Base-by-base conservation (phyloP, 2,797 vertebrate species). In the Menidia menidia region DNA sequence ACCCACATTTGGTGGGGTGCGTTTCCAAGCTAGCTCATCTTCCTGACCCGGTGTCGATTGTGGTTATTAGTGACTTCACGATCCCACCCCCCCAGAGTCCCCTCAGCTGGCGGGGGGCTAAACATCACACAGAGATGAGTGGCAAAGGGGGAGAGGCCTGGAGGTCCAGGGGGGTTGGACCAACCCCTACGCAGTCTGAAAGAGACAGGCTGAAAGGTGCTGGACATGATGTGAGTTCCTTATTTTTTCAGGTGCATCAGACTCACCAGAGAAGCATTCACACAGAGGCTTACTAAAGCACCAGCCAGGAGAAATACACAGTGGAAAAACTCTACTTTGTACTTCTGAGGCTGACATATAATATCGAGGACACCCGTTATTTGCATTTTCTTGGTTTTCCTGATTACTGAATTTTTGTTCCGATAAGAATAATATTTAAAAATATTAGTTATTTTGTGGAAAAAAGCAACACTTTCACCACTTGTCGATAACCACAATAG, bases 11-110 rank as follows among this genome's bases (percentile, higher is more conserved):
- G 73, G 78, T 67, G 66, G 66, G 65, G 52, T 72, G 76, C 61
- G 79, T 83, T 83, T 86, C 79, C 68, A 85, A 73, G 77, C 55
- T 19, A 60, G 80, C 68, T 80, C 72, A 73, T 82, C 77, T 73
- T 71, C 0, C 0, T 70, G 81, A 81, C 76, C 65, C 69, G 45
- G 48, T 68, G 80, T 55, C 85, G 83, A 85, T 78, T 71, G 67
- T 32, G 71, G 64, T 80, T 76, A 78, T 77, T 64, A 75, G 77
- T 70, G 33, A 60, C 82, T 43, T 70, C 64, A 41, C 43, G 64
- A 54, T 41, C 62, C 60, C 66, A 53, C 53, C 25, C 25, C 25
- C 25, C 25, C 58, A 39, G 43, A 59, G 42, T 6, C 31, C 11
- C 32, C 55, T 25, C 50, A 11, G 7, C 32, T n/a, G 2, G 58